phyloP scores from a whole-genome alignment of 2,797 vertebrate species.

The Pelochelys cantorii region DNA sequence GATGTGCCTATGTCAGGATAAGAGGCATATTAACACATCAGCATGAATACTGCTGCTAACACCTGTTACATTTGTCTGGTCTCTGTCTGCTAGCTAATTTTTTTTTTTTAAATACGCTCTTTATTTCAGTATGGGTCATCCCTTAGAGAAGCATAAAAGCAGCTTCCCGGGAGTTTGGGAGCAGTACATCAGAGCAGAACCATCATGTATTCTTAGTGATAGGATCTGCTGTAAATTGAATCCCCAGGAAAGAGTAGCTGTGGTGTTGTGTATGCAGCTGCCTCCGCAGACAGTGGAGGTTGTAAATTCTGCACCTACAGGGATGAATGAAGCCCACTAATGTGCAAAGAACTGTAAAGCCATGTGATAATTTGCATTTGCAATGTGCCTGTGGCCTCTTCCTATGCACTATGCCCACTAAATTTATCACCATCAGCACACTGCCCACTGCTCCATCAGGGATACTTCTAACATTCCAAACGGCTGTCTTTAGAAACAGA shows the following conservation, averaged over 20 bases:
- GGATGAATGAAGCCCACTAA: neutral
- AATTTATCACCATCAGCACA: neutral
- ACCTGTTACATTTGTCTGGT: neutral
- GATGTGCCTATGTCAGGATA: neutral
- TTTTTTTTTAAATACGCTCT: neutral
- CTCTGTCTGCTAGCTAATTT: neutral
- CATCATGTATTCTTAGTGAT: neutral
- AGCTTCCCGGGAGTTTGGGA: neutral
- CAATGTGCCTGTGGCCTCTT: neutral
- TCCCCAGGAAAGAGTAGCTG: neutral
- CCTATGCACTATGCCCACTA: neutral
- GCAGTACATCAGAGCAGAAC: neutral
- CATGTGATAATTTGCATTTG: neutral
- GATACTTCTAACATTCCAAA: too few relatives aligned
- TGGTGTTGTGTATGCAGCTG: neutral
- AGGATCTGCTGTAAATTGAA: neutral
- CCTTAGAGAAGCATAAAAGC: neutral
- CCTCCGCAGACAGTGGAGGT: neutral
- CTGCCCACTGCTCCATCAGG: neutral
- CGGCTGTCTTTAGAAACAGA: neutral
- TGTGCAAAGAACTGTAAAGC: neutral
- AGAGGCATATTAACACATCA: neutral
- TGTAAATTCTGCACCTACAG: neutral
- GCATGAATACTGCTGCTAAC: neutral
- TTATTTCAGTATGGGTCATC: neutral